These are phyloP conservation scores for Colaptes auratus DNA, from an alignment of 2,113 vertebrate genomes.

Conservation along the genomic window DNA sequence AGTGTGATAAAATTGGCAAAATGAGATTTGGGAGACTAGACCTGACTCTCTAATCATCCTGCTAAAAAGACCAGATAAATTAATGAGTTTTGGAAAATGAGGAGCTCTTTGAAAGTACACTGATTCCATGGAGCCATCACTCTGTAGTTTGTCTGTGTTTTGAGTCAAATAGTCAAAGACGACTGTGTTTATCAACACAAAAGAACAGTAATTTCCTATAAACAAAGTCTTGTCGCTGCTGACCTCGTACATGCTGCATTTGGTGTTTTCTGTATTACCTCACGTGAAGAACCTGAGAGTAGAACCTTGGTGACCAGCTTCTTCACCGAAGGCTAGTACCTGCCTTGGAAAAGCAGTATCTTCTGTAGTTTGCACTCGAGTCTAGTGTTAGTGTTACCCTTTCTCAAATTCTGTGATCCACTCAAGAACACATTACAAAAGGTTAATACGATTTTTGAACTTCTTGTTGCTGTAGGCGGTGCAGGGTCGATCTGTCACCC, in stretches of 20 bases:
- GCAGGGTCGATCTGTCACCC: constrained; percentile 87
- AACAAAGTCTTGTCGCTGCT: neutral
- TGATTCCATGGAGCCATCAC: neutral
- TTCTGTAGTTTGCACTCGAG: neutral
- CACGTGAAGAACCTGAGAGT: neutral
- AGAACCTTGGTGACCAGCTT: neutral
- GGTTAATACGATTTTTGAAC: neutral
- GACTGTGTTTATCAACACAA: neutral
- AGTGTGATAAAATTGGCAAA: neutral
- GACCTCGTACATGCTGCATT: neutral
- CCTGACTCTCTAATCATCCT: neutral
- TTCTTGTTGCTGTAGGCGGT: constrained; percentile 82
- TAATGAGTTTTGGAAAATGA: neutral
- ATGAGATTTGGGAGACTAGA: neutral
- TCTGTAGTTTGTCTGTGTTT: neutral
- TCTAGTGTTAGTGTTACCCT: neutral
- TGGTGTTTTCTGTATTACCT: neutral
- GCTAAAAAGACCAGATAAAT: neutral
- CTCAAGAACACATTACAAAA: neutral
- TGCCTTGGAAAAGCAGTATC: neutral
- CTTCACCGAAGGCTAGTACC: neutral
- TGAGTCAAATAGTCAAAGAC: neutral
- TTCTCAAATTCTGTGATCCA: neutral
- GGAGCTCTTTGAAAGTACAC: neutral
- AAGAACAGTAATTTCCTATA: neutral